These are phyloP conservation scores for Perognathus longimembris DNA, from an alignment of 2,113 vertebrate species.

Conservation along the genomic window DNA sequence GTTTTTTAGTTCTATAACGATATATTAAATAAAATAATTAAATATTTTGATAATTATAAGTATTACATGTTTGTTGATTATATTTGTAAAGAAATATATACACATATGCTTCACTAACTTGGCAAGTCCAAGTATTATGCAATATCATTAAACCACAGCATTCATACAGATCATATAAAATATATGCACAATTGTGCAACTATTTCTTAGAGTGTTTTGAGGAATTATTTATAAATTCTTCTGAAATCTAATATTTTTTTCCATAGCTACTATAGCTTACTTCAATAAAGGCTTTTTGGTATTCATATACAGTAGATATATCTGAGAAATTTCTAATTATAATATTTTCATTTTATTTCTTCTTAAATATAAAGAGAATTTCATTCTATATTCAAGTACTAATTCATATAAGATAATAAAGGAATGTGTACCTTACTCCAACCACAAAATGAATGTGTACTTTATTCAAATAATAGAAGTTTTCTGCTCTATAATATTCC, in stretches of 20 bases:
- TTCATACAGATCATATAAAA: neutral
- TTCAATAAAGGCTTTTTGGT: neutral
- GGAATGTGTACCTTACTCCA: neutral
- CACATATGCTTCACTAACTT: neutral
- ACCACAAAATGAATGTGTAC: neutral
- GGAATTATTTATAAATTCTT: neutral
- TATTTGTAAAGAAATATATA: neutral
- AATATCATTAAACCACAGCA: neutral
- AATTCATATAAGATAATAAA: no score
- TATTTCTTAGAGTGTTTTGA: neutral
- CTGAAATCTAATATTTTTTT: neutral
- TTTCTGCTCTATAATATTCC: neutral
- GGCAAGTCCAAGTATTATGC: neutral
- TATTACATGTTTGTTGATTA: neutral
- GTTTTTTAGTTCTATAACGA: no score
- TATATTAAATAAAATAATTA: neutral
- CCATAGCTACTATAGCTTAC: neutral
- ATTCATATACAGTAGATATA: no score
- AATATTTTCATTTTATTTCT: no score
- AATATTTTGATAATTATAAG: neutral
- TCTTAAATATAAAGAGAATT: no score
- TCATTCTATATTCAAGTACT: no score
- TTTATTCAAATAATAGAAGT: neutral
- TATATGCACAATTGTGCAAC: neutral
- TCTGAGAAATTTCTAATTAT: no score